These are phyloP conservation scores for Panthera tigris DNA, from an alignment of 2,113 vertebrate species.

Conservation along the genomic window DNA sequence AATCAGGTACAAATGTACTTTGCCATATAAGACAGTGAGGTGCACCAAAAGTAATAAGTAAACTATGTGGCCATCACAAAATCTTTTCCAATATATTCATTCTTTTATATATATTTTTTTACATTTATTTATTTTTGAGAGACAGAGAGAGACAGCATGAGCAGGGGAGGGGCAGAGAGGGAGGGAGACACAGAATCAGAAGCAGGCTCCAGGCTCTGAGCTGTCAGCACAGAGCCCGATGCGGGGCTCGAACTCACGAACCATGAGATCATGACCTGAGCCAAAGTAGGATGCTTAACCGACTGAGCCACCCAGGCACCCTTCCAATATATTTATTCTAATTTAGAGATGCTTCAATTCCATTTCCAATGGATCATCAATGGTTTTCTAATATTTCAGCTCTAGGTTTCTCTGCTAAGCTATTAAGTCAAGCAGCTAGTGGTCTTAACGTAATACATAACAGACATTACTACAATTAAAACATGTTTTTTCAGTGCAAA, in stretches of 20 bases:
- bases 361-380: not conserved
- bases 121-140: too few species aligned
- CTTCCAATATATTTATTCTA: not conserved
- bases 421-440: not conserved
- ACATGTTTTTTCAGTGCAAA: not conserved
- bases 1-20: not conserved
- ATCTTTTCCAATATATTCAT: not conserved
- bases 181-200: too few species aligned
- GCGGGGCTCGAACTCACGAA: too few species aligned
- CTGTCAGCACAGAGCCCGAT: too few species aligned
- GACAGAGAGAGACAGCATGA: too few species aligned
- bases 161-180: too few species aligned
- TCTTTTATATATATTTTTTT: not conserved
- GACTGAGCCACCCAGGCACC: too few species aligned
- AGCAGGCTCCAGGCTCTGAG: too few species aligned
- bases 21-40: not conserved
- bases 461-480: not conserved
- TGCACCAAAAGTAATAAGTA: not conserved
- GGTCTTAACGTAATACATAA: not conserved
- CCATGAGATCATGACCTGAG: too few species aligned
- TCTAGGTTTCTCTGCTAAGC: not conserved
- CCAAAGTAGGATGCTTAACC: too few species aligned
- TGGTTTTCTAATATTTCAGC: conserved; percentile 17
- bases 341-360: not conserved
- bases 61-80: not conserved